Conservation (phyloP, 1,140 invertebrate species). For the Glossosoma conforme region DNA sequence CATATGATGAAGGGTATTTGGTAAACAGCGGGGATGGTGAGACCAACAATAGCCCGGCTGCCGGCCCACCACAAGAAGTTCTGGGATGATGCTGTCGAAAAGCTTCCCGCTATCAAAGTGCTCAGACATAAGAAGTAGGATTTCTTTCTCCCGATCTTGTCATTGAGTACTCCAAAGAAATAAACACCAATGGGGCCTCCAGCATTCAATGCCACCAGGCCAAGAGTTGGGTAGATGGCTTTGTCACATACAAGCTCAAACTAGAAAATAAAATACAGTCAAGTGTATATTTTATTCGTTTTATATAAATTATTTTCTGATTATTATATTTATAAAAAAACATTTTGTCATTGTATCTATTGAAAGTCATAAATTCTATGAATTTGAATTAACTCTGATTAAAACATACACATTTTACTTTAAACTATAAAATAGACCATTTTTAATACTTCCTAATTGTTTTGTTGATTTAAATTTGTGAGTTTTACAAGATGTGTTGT, state of each 20-base stretch:
- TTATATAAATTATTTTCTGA: not conserved
- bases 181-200: constrained; percentile 84
- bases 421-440: no score
- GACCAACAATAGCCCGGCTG: constrained; percentile 72
- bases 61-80: constrained; percentile 79
- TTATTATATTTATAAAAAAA: no score
- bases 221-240: constrained; percentile 79
- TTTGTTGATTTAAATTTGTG: no score
- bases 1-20: constrained; percentile 93
- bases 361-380: no score
- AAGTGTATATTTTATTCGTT: not conserved
- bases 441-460: no score
- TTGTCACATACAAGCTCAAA: constrained; percentile 81
- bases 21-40: constrained; percentile 89
- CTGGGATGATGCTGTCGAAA: constrained; percentile 67
- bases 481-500: no score
- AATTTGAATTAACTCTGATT: no score
- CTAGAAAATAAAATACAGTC: constrained; percentile 49
- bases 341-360: no score
- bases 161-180: constrained; percentile 76
- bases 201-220: constrained; percentile 73
- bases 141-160: constrained; percentile 73
- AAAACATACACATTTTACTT: no score
- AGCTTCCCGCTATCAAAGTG: constrained; percentile 69
- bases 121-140: constrained; percentile 79